Percentiles rank a stretch among this genome's conserved stretches.
These are phyloP conservation scores for Oscarella lobularis DNA, from an alignment of 37 sponge, comb jelly and placozoan species.

Conservation along the genomic window DNA sequence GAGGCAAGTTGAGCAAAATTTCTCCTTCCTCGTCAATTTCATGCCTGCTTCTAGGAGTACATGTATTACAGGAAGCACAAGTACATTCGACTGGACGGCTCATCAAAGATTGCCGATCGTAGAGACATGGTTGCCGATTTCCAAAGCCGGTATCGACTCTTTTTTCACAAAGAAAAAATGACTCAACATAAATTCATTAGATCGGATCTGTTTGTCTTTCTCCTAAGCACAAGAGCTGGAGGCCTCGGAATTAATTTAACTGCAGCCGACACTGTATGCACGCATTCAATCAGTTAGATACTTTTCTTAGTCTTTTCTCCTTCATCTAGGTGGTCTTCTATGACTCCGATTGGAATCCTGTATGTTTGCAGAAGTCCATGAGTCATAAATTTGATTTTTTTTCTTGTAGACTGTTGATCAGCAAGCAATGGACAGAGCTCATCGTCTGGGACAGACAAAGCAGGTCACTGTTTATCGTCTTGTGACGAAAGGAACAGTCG, in stretches of 20 bases:
- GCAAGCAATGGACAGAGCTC: conserved; percentile 97
- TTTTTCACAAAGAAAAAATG: no score
- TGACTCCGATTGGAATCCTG: conserved; percentile 98
- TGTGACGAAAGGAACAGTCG: conserved; percentile 84
- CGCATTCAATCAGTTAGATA: neutral
- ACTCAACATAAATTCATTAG: no score
- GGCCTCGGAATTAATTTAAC: conserved; percentile 94
- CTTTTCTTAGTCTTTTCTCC: neutral
- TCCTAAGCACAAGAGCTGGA: conserved; percentile 91
- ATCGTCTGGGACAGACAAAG: conserved; percentile 91
- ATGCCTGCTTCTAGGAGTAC: conserved; percentile 35
- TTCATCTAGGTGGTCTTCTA: conserved; percentile 64
- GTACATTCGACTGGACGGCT: conserved; percentile 88
- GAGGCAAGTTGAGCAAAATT: no score
- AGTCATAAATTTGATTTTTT: no score
- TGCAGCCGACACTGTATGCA: conserved; percentile 89
- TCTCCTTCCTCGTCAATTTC: no score
- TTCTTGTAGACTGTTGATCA: conserved; percentile 96
- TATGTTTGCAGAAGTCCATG: no score
- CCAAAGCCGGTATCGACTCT: conserved; percentile 39
- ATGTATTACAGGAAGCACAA: conserved; percentile 63
- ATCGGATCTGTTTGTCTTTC: conserved; percentile 87
- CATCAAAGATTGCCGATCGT: conserved; percentile 79
- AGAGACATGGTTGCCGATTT: conserved; percentile 98
- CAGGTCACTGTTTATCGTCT: conserved; percentile 93